These are phyloP conservation scores for Sorex maritimensis DNA, from an alignment of 2,797 vertebrate genomes.

Conservation along the genomic window DNA sequence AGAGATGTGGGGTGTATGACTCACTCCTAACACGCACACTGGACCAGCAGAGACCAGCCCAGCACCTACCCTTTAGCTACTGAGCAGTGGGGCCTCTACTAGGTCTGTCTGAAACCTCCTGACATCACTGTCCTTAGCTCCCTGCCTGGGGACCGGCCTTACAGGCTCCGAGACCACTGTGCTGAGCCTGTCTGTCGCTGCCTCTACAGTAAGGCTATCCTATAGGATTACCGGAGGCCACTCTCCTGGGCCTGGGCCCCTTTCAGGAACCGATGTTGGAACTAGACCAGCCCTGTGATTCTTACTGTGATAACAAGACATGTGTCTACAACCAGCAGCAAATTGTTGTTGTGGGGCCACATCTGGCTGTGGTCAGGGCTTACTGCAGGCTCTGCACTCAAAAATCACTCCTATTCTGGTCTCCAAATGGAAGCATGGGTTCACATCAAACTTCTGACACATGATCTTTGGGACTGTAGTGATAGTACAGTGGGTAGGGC, in stretches of 20 bases:
- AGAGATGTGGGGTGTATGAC: background rate
- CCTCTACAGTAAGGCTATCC: background rate
- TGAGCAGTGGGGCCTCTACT: background rate
- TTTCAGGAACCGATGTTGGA: background rate
- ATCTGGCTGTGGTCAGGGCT: no score
- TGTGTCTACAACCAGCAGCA: background rate
- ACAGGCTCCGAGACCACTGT: background rate
- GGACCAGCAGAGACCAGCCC: background rate
- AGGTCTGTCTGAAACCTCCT: background rate
- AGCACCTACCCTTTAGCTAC: background rate
- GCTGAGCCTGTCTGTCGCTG: no score
- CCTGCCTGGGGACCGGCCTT: background rate
- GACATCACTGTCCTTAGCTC: background rate
- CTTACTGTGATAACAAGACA: background rate
- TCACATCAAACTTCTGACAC: no score
- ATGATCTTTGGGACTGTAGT: no score
- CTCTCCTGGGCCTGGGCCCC: background rate
- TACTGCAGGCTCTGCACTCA: no score
- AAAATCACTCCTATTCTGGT: no score
- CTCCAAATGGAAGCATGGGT: no score
- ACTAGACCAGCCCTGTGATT: background rate
- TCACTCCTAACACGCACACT: background rate
- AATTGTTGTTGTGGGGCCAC: background rate
- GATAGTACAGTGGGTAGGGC: no score
- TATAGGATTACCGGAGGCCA: background rate